phyloP scores from a whole-genome alignment of 1,140 invertebrate species.

The Drosophila repleta region DNA sequence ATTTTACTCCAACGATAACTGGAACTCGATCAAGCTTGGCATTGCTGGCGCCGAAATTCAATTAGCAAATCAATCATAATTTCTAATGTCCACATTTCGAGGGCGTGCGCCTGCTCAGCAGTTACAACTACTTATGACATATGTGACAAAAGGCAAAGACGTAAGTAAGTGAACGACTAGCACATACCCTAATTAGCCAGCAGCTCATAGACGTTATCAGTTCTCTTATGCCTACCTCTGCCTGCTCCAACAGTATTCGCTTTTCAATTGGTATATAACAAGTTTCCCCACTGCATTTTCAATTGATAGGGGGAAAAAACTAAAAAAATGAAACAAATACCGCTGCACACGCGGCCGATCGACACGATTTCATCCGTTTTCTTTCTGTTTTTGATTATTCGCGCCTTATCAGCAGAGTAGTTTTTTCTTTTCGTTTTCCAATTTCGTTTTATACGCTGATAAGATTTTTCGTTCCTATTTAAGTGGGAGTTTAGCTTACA shows the following conservation, averaged over 20 bases:
- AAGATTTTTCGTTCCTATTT: slow-evolving; percentile 67
- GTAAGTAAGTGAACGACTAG: background rate
- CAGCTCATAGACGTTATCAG: background rate
- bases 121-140: slow-evolving; percentile 37
- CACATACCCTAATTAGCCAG: background rate
- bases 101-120: slow-evolving; percentile 15
- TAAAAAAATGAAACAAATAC: background rate
- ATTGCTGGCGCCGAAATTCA: slow-evolving; percentile 63
- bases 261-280: background rate
- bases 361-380: slow-evolving; percentile 33
- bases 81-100: slow-evolving; percentile 69
- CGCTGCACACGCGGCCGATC: slow-evolving; percentile 36
- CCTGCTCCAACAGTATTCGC: too few relatives aligned
- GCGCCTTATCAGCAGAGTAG: slow-evolving; percentile 52
- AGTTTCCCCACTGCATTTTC: slow-evolving; percentile 26
- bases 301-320: slow-evolving; percentile 32
- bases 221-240: background rate
- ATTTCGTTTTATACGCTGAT: slow-evolving; percentile 70
- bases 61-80: slow-evolving; percentile 82
- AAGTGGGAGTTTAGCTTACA: slow-evolving; percentile 67
- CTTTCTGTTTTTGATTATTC: slow-evolving; percentile 10
- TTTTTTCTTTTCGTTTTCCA: slow-evolving; percentile 60
- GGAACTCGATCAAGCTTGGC: slow-evolving; percentile 66
- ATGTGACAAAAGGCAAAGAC: slow-evolving; percentile 3
- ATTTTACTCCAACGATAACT: slow-evolving; percentile 47